These are phyloP conservation scores for Hecatera dysodea DNA, from an alignment of 2,888 invertebrate species.

Conservation along the genomic window DNA sequence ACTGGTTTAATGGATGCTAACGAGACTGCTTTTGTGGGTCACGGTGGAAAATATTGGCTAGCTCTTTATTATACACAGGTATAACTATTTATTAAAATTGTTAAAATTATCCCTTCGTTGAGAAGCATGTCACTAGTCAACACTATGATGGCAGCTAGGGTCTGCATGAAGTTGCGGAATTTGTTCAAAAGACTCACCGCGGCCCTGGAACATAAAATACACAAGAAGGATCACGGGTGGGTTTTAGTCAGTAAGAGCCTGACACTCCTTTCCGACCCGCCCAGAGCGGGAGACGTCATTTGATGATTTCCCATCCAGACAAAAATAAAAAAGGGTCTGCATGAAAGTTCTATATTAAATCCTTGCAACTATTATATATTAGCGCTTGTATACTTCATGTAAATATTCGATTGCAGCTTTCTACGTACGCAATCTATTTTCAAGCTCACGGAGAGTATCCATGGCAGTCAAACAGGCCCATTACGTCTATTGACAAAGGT, in stretches of 20 bases:
- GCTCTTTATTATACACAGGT: conserved; percentile 87
- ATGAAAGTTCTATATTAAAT: not conserved
- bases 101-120: not conserved
- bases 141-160: too few relatives aligned
- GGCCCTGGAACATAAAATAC: too few relatives aligned
- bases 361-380: not conserved
- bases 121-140: not conserved
- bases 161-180: too few relatives aligned
- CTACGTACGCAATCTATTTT: conserved; percentile 87
- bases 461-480: conserved; percentile 86
- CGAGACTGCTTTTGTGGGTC: conserved; percentile 87
- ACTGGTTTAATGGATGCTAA: conserved; percentile 82
- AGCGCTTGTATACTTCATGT: not conserved
- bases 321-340: too few relatives aligned
- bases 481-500: conserved; percentile 84
- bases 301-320: too few relatives aligned
- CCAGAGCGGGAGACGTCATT: too few relatives aligned
- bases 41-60: conserved; percentile 88
- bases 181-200: too few relatives aligned
- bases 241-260: too few relatives aligned
- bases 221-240: too few relatives aligned
- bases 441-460: conserved; percentile 89
- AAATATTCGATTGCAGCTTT: conserved; percentile 77
- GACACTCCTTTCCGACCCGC: too few relatives aligned
- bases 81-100: conserved; percentile 5